These are phyloP conservation scores for Trachemys scripta DNA, from an alignment of 2,113 vertebrate species.

Conservation along the genomic window DNA sequence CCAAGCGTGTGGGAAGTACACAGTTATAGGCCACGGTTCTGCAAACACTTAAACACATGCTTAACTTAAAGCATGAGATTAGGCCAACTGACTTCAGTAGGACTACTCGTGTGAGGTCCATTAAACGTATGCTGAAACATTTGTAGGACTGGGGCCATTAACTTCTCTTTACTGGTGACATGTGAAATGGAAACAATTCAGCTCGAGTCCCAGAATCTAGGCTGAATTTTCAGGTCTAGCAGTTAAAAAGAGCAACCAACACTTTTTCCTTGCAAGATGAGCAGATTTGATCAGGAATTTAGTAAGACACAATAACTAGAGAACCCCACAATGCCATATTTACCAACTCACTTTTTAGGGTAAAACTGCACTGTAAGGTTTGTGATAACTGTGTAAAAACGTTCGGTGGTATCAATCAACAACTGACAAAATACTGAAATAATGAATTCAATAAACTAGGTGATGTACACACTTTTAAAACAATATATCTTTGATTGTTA, in stretches of 20 bases:
- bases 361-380: not conserved
- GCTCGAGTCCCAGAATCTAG: not conserved
- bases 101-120: not conserved
- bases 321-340: not conserved
- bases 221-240: constrained; percentile 37
- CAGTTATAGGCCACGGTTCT: not conserved
- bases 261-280: constrained; percentile 16
- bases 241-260: constrained; percentile 23
- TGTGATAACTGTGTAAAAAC: no score
- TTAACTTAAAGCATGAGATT: not conserved
- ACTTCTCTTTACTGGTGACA: constrained; percentile 24
- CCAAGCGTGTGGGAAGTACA: not conserved
- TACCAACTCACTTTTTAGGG: not conserved
- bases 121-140: not conserved
- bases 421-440: not conserved
- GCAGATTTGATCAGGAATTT: not conserved
- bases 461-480: not conserved
- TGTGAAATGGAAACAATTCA: not conserved
- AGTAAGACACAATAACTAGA: constrained; percentile 16
- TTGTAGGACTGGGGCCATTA: not conserved
- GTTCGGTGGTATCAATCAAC: not conserved
- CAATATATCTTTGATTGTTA: not conserved
- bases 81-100: not conserved
- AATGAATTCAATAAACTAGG: not conserved
- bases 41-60: not conserved